Percentiles rank a stretch among this genome's conserved stretches.
These are phyloP conservation scores for Mesorhabditis sp. DNA, from an alignment of 2,888 invertebrate species.

Conservation along the genomic window DNA sequence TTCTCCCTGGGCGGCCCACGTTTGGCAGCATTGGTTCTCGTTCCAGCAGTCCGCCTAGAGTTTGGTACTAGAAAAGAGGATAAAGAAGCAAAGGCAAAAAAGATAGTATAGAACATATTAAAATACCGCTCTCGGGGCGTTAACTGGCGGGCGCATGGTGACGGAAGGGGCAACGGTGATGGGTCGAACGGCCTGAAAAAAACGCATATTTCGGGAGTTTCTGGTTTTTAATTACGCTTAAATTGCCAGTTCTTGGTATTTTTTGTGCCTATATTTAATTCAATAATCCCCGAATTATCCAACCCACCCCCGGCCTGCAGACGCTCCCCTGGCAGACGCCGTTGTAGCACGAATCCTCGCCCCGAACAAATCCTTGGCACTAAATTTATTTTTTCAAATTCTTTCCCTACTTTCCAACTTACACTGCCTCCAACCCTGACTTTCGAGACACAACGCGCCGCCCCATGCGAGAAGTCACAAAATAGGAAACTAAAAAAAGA, in stretches of 20 bases:
- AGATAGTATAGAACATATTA: not conserved
- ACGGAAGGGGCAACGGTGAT: conserved; percentile 15
- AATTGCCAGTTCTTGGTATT: not conserved
- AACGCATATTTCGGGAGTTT: not conserved
- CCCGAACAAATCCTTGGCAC: conserved; percentile 13
- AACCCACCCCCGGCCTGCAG: conserved; percentile 29
- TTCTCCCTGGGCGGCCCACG: conserved; percentile 44
- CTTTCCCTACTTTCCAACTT: conserved; percentile 30
- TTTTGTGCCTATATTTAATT: too few relatives aligned
- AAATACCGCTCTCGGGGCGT: not conserved
- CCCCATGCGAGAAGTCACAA: conserved; percentile 44
- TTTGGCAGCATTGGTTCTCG: conserved; percentile 48
- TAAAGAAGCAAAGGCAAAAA: too few relatives aligned
- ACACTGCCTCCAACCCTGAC: conserved; percentile 45
- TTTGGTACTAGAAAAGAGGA: not conserved
- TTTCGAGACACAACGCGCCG: conserved; percentile 46
- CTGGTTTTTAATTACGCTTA: not conserved
- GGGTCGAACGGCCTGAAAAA: conserved; percentile 3
- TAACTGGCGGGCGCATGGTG: conserved; percentile 7
- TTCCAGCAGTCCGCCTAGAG: conserved; percentile 36
- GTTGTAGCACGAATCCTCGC: conserved; percentile 43
- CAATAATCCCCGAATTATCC: not conserved
- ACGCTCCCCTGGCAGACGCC: conserved; percentile 42
- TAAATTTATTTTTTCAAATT: not conserved
- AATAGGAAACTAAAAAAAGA: conserved; percentile 39